These are phyloP conservation scores for Odontamblyopus rebecca DNA, from an alignment of 2,797 vertebrate species.

Conservation along the genomic window DNA sequence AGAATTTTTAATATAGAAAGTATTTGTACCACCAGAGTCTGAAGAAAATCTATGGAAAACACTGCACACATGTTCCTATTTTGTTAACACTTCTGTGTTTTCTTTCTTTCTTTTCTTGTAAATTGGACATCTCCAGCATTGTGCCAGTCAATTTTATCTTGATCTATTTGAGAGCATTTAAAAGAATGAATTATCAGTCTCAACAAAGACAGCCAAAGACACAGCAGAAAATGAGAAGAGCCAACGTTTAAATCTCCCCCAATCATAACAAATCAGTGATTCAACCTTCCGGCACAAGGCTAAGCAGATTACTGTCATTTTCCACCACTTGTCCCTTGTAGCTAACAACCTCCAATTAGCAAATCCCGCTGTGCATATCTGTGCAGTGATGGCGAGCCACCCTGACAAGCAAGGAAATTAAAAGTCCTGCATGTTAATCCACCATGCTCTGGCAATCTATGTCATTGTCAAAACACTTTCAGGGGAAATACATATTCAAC, in stretches of 20 bases:
- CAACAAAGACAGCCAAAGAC: constrained; percentile 68
- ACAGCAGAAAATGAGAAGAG: constrained; percentile 66
- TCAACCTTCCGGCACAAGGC: constrained; percentile 76
- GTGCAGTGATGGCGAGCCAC: constrained; percentile 78
- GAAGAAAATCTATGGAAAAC: no score
- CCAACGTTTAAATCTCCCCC: constrained; percentile 69
- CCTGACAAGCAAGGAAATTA: constrained; percentile 84
- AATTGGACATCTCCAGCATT: not conserved
- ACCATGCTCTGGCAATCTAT: constrained; percentile 75
- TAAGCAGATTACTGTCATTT: constrained; percentile 85
- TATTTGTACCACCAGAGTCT: no score
- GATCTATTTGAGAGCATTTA: constrained; percentile 55
- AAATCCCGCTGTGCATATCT: constrained; percentile 81
- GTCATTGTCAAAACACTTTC: constrained; percentile 72
- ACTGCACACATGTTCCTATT: no score
- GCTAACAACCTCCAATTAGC: constrained; percentile 86
- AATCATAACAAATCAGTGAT: constrained; percentile 81
- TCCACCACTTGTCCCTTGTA: constrained; percentile 84
- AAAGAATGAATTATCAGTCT: constrained; percentile 64
- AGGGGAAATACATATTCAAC: constrained; percentile 70
- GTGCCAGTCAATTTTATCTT: constrained; percentile 32
- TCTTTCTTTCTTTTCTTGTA: constrained; percentile 10
- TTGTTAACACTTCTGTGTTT: constrained; percentile 11
- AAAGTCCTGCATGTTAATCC: constrained; percentile 79
- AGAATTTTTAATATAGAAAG: no score